Evolutionary conservation across 2,888 invertebrate genomes (phyloP), one percentile per base, ranked within the genome.

Genomic region (Drosophila parthenogenetica): DNA sequence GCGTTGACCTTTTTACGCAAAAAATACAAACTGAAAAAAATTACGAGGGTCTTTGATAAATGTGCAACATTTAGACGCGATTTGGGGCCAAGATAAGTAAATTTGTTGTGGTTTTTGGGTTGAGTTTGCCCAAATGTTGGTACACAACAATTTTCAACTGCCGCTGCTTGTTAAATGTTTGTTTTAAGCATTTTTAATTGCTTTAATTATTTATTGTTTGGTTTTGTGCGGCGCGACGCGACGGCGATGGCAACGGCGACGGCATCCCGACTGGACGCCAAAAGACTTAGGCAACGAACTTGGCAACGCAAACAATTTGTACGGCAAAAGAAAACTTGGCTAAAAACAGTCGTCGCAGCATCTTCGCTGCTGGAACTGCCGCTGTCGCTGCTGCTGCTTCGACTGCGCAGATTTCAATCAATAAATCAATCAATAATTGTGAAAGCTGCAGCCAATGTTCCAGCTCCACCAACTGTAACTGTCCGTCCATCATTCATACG

Each of bases 171-270:
- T 87, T 89, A 83, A 89, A 85, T 85, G 87, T 87, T 90, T 89
- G 83, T 87, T 89, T 89, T 89, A 54, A 82, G 85, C 74, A 77
- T 79, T 90, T 83, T 90, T 90, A 90, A 90, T 90, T 90, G 90
- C 81, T 78, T 83, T 76, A 82, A 81, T 89, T 87, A 90, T 90
- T 90, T 90, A 90, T 90, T 90, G 90, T 89, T 87, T 80, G 86
- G 82, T 66, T 79, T 63, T 68, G 75, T 76, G 75, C 59, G 69
- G 22, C 62, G 46, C 43, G 40, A 25, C n/a, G n/a, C n/a, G n/a
- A n/a, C 50, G 60, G 32, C 54, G 42, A 50, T 50, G 66, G 19
- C 19, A 3, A 19, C 22, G 37, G 10, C 51, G 46, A 17, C 49
- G 50, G 17, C 58, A 32, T 54, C 87, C 63, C 88, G 59, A 86